Conservation (phyloP, 2,113 vertebrate genomes). For the Ascaphus truei region DNA sequence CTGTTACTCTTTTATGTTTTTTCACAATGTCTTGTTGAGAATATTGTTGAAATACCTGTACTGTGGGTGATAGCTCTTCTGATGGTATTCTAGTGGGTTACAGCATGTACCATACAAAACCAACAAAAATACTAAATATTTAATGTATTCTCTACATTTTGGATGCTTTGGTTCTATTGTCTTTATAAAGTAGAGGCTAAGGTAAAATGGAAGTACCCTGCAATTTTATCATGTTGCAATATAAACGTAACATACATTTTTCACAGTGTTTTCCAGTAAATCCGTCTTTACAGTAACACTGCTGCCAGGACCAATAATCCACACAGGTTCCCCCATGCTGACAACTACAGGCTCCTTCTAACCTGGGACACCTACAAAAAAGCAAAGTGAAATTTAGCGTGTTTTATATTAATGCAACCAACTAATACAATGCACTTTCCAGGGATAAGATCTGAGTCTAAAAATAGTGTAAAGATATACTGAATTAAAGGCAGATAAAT, state of each 20-base stretch:
- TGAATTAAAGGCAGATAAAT: not conserved
- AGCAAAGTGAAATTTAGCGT: constrained; percentile 10
- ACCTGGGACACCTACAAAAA: constrained; percentile 81
- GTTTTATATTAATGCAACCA: too few relatives aligned
- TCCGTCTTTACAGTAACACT: constrained; percentile 84
- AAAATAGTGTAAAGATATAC: not conserved
- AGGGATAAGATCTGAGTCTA: too few relatives aligned
- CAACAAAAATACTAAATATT: too few relatives aligned
- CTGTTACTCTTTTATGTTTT: too few relatives aligned
- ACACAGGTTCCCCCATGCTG: constrained; percentile 85
- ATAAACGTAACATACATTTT: constrained; percentile 73
- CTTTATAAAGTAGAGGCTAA: constrained; percentile 5
- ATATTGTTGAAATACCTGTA: constrained; percentile 22
- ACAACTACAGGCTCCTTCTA: constrained; percentile 89
- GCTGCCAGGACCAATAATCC: constrained; percentile 95
- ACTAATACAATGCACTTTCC: too few relatives aligned
- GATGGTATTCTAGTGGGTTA: too few relatives aligned
- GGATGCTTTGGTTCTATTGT: constrained; percentile 13
- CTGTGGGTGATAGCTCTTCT: constrained; percentile 9
- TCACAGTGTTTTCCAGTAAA: constrained; percentile 89
- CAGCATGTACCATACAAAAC: not conserved
- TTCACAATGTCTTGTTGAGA: too few relatives aligned
- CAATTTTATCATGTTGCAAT: constrained; percentile 1
- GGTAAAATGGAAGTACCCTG: too few relatives aligned
- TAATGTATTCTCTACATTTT: constrained; percentile 23